Evolutionary conservation across 1,140 invertebrate genomes (phyloP).

Genomic region (Telenomus remus): DNA sequence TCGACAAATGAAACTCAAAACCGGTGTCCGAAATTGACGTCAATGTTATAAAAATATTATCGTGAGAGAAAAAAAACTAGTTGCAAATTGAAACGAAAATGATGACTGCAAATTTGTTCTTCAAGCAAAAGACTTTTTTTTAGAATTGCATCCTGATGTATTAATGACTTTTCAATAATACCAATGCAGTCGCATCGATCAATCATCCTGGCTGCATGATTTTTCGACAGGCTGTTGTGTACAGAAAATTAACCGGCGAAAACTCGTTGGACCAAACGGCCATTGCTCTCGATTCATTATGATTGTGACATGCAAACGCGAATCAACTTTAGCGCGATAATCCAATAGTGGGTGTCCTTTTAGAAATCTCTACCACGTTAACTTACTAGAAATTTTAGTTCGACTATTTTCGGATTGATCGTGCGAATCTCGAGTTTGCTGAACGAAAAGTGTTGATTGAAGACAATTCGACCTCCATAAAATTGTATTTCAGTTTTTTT

Average conservation of each 20-base stretch:
- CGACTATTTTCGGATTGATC: neutral
- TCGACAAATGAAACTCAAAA: neutral
- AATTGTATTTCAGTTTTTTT: too few species aligned
- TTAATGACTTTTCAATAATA: slow-evolving; percentile 40
- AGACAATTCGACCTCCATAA: too few species aligned
- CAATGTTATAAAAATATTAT: neutral
- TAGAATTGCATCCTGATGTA: slow-evolving; percentile 23
- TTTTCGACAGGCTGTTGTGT: slow-evolving; percentile 35
- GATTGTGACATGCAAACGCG: slow-evolving; percentile 49
- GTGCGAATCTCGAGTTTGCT: too few species aligned
- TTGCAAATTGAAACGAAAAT: neutral
- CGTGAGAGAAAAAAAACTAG: neutral
- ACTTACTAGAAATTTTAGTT: too few species aligned
- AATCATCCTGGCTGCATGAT: slow-evolving; percentile 29
- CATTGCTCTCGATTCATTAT: slow-evolving; percentile 47
- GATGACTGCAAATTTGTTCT: neutral
- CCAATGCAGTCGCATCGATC: slow-evolving; percentile 19
- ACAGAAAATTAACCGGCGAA: slow-evolving; percentile 42
- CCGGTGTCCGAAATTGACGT: neutral
- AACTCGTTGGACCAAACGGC: slow-evolving; percentile 28
- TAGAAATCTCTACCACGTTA: slow-evolving; percentile 26
- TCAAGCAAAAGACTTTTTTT: neutral
- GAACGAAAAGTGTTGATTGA: too few species aligned
- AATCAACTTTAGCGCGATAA: slow-evolving; percentile 39
- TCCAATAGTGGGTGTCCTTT: slow-evolving; percentile 34